These are phyloP conservation scores for Scotopteryx bipunctaria DNA, from an alignment of 2,888 invertebrate genomes.

Conservation along the genomic window DNA sequence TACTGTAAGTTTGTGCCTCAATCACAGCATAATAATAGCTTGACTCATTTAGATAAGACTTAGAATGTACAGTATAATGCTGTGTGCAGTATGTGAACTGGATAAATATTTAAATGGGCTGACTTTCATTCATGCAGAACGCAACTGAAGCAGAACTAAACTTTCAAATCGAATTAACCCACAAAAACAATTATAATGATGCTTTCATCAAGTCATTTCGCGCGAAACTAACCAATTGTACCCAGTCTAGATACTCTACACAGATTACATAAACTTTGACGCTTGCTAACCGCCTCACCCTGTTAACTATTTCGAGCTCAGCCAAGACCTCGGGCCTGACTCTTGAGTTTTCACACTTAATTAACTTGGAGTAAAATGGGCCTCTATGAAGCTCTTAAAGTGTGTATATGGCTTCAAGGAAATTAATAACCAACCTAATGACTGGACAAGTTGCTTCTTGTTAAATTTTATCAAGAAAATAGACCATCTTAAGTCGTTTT, in stretches of 20 bases:
- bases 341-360: slow-evolving; percentile 38
- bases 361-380: slow-evolving; percentile 36
- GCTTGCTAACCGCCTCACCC: slow-evolving; percentile 22
- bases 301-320: slow-evolving; percentile 34
- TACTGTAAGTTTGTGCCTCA: too few relatives aligned
- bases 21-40: too few relatives aligned
- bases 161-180: neutral
- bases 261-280: slow-evolving; percentile 22
- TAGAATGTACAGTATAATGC: too few relatives aligned
- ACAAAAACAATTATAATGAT: neutral
- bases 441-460: slow-evolving; percentile 1
- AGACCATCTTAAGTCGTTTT: too few relatives aligned
- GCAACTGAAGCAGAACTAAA: neutral
- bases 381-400: slow-evolving; percentile 5
- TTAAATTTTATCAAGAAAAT: too few relatives aligned
- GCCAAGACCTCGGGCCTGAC: slow-evolving; percentile 32
- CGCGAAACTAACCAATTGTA: slow-evolving; percentile 4
- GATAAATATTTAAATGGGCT: too few relatives aligned
- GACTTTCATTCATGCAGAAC: too few relatives aligned
- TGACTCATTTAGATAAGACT: too few relatives aligned
- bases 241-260: slow-evolving; percentile 1
- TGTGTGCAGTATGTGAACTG: too few relatives aligned
- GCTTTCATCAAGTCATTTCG: neutral
- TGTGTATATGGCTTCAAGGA: neutral
- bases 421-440: slow-evolving; percentile 4